Evolutionary conservation across 2,797 vertebrate genomes (phyloP), one percentile per base, ranked within the genome.

Genomic region (Onychomys arenicola): DNA sequence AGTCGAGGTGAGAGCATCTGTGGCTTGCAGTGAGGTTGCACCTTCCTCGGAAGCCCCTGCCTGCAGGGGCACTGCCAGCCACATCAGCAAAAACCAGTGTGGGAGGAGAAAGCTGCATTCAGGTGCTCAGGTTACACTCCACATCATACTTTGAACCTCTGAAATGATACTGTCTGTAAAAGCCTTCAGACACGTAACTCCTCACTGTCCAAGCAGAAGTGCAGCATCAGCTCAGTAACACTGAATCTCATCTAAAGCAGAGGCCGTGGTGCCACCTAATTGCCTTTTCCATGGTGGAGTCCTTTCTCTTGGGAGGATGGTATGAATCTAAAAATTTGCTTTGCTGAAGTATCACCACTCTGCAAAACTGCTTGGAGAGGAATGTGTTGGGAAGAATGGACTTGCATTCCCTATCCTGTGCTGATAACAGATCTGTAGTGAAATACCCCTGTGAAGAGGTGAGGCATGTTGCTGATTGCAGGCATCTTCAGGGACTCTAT

Each of bases 111-210:
- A 61, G 27, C 57, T 71, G 37, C 17, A 3, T 34, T 27, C 8
- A 2, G 6, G 7, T 8, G 10, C 46, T 27, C 19, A 2, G 4
- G 10, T 9, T 8, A 27, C 57, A 52, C n/a, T 4, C 5, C 12
- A 6, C 16, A 8, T 29, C 8, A 25, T 69, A 40, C 2, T 86
- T 23, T 2, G 19, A 34, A 13, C 61, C 75, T 91, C 80, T 34
- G n/a, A 29, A 69, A 11, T 29, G 9, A 43, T 6, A 2, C 0
- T 12, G 3, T 6, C 0, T 12, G 3, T 6, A 29, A 61, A 32
- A 7, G 21, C 32, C 49, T 89, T 55, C 11, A 23, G 40, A 43
- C 6, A 6, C 27, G 29, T 25, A 0, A 5, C 27, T 76, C 21
- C 40, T 46, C 59, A 2, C 82, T 67, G n/a, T 59, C 40, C 13